A percentile compares a stretch with the other conserved stretches of the same genome.
These are phyloP conservation scores for Trachemys scripta DNA, from an alignment of 2,113 vertebrate genomes.

Conservation along the genomic window DNA sequence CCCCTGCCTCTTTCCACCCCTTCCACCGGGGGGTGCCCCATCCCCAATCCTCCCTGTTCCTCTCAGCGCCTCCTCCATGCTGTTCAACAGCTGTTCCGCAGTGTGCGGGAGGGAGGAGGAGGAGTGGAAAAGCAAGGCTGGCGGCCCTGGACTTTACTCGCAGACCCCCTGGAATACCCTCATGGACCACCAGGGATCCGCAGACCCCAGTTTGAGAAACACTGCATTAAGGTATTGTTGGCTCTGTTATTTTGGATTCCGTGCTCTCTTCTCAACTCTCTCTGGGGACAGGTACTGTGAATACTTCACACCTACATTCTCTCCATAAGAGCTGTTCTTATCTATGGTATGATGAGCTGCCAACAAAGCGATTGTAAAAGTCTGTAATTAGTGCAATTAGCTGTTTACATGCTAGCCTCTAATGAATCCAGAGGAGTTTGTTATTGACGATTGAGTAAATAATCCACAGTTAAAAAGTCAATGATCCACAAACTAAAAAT, in stretches of 20 bases:
- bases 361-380: slow-evolving; percentile 73
- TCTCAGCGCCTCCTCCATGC: no score
- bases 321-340: slow-evolving; percentile 36
- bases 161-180: no score
- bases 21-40: no score
- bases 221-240: neutral
- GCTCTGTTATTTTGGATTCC: neutral
- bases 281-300: neutral
- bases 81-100: no score
- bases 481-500: slow-evolving; percentile 74
- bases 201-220: neutral
- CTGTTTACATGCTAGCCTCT: slow-evolving; percentile 65
- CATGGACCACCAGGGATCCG: no score
- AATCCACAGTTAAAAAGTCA: slow-evolving; percentile 73
- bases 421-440: slow-evolving; percentile 69
- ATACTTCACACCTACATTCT: slow-evolving; percentile 28
- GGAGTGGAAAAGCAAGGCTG: no score
- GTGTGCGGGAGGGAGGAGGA: no score
- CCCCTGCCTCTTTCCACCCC: no score
- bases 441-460: slow-evolving; percentile 77
- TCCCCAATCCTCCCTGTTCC: no score
- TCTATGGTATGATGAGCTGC: slow-evolving; percentile 60
- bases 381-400: slow-evolving; percentile 75
- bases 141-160: no score
- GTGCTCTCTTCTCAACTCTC: neutral